Percentiles rank a stretch among this genome's conserved stretches.
These are phyloP conservation scores for Peromyscus nudipes DNA, from an alignment of 2,797 vertebrate genomes.

Conservation along the genomic window DNA sequence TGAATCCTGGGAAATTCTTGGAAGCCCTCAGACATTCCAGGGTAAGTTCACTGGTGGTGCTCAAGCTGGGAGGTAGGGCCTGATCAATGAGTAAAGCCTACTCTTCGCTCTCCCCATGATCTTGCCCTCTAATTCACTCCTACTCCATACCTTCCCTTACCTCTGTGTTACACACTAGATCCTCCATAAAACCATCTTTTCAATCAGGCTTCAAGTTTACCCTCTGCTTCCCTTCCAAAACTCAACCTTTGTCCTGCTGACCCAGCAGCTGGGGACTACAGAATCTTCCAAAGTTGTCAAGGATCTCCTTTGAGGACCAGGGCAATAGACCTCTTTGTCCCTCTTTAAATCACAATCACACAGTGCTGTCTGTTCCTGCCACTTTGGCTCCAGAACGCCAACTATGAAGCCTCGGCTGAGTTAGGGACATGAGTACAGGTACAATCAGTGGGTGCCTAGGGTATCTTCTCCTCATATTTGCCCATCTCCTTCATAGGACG, in stretches of 20 bases:
- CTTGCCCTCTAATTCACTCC: background rate
- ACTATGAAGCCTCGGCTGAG: conserved; percentile 80
- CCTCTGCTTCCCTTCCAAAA: background rate
- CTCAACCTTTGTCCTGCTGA: background rate
- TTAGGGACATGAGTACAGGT: conserved; percentile 77
- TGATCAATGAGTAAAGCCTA: fast-evolving
- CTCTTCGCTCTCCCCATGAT: no score
- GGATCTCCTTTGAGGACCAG: conserved; percentile 83
- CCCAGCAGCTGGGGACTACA: background rate
- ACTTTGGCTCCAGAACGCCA: conserved; percentile 80
- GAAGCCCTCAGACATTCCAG: fast-evolving
- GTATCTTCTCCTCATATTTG: conserved; percentile 17
- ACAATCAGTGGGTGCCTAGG: conserved; percentile 74
- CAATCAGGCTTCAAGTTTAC: background rate
- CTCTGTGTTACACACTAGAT: no score
- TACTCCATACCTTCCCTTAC: background rate
- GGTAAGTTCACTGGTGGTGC: fast-evolving
- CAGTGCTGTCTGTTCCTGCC: conserved; percentile 81
- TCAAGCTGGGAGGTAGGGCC: fast-evolving
- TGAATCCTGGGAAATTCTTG: background rate
- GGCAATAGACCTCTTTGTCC: conserved; percentile 82
- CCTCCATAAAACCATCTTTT: background rate
- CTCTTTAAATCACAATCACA: conserved; percentile 86
- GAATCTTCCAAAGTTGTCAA: conserved; percentile 82
- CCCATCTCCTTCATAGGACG: conserved; percentile 71